Evolutionary conservation across 2,113 vertebrate species (phyloP).

Genomic region (Acrocephalus kingi): DNA sequence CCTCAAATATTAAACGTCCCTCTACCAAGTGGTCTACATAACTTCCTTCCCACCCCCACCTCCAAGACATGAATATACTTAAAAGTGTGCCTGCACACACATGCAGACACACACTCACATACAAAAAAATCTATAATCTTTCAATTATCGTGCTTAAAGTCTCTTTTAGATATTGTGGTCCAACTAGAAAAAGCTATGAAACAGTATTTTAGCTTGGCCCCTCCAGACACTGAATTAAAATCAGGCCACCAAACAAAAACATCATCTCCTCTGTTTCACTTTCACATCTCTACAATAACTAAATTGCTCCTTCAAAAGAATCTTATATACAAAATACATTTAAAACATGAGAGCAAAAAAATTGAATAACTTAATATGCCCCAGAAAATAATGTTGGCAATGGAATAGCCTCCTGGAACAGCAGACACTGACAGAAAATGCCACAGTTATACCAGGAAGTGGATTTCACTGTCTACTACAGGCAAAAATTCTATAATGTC

Average conservation of each 20-base stretch:
- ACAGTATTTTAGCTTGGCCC: background rate
- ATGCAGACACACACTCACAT: too few relatives aligned
- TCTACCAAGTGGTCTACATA: background rate
- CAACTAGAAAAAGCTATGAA: background rate
- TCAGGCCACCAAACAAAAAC: background rate
- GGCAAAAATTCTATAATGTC: background rate
- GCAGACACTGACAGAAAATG: background rate
- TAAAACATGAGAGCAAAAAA: background rate
- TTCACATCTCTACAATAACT: background rate
- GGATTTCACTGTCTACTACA: background rate
- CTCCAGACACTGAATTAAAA: background rate
- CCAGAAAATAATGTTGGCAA: background rate
- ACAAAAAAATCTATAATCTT: background rate
- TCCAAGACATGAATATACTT: background rate
- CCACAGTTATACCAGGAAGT: background rate
- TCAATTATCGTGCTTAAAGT: background rate
- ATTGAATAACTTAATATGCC: background rate
- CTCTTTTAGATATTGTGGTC: background rate
- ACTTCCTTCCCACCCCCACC: background rate
- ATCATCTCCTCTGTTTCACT: background rate
- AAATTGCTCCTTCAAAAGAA: background rate
- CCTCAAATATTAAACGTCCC: background rate
- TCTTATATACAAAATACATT: background rate
- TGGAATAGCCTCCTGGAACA: background rate
- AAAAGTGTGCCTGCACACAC: rapidly evolving